These are phyloP conservation scores for Amazona finschi DNA, from an alignment of 2,797 vertebrate genomes.

Conservation along the genomic window DNA sequence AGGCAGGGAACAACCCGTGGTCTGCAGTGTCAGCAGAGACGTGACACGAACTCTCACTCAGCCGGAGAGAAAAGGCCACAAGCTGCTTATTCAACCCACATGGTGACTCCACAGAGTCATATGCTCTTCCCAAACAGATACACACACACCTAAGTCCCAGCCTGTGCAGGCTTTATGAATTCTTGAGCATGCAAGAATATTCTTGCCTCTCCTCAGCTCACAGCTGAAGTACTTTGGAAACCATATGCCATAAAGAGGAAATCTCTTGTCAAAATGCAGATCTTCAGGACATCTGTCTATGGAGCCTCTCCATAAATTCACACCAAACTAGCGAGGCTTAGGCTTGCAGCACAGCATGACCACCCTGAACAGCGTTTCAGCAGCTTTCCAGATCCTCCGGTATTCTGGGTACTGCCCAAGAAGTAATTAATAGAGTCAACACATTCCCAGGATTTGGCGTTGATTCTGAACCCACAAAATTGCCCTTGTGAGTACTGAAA, in stretches of 20 bases:
- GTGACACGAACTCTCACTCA: background rate
- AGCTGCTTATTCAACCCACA: background rate
- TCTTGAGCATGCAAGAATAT: background rate
- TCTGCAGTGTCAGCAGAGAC: background rate
- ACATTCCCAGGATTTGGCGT: background rate
- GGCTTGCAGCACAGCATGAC: background rate
- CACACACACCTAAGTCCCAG: background rate
- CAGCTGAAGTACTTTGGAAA: background rate
- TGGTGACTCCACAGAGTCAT: fast-evolving
- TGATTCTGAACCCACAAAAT: conserved; percentile 10
- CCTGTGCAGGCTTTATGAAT: background rate
- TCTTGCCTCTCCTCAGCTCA: background rate
- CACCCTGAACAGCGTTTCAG: fast-evolving
- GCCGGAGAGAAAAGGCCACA: background rate
- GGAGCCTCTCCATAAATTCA: background rate
- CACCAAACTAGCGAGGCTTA: background rate
- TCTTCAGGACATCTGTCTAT: background rate
- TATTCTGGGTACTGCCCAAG: conserved; percentile 29
- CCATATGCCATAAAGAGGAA: background rate
- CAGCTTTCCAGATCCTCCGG: background rate
- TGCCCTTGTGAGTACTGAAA: background rate
- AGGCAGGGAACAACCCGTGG: background rate
- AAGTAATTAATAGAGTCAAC: conserved; percentile 43
- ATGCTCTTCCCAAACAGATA: background rate
- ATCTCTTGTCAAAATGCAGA: background rate